Conservation (phyloP, 2,797 vertebrate species). For the Triplophysa bombifrons region DNA sequence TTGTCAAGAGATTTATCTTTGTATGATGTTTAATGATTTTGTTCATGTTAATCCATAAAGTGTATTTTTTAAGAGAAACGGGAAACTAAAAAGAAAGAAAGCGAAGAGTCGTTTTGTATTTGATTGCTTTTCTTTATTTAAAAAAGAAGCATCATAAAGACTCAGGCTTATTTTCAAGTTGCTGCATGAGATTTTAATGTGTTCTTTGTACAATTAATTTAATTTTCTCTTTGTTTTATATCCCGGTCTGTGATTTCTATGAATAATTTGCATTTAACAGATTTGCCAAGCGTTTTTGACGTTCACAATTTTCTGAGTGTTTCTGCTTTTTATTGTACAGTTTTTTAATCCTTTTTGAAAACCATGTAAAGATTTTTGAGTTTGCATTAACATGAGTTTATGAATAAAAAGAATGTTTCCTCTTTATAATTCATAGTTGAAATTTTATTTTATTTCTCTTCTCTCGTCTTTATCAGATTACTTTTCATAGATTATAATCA, state of each 20-base stretch:
- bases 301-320: slow-evolving; percentile 68
- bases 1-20: slow-evolving; percentile 23
- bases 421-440: slow-evolving; percentile 58
- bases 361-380: slow-evolving; percentile 72
- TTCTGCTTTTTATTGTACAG: slow-evolving; percentile 81
- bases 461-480: background rate
- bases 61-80: slow-evolving; percentile 25
- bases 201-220: slow-evolving; percentile 68
- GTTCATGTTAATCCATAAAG: slow-evolving; percentile 21
- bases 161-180: slow-evolving; percentile 77
- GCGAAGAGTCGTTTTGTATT: slow-evolving; percentile 34
- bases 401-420: slow-evolving; percentile 85
- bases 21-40: slow-evolving; percentile 24
- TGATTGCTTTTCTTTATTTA: slow-evolving; percentile 42
- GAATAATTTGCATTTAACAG: slow-evolving; percentile 62
- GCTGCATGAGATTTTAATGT: slow-evolving; percentile 71
- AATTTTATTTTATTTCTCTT: background rate
- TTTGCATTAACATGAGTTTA: slow-evolving; percentile 76
- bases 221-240: slow-evolving; percentile 47
- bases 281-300: slow-evolving; percentile 74
- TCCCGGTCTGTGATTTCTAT: slow-evolving; percentile 63
- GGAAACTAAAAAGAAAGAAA: slow-evolving; percentile 16
- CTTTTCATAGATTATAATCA: background rate
- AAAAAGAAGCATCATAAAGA: slow-evolving; percentile 43
- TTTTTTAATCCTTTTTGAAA: slow-evolving; percentile 80